Evolutionary conservation across 2,113 vertebrate genomes (phyloP).

Genomic region (Hippocampus comes): DNA sequence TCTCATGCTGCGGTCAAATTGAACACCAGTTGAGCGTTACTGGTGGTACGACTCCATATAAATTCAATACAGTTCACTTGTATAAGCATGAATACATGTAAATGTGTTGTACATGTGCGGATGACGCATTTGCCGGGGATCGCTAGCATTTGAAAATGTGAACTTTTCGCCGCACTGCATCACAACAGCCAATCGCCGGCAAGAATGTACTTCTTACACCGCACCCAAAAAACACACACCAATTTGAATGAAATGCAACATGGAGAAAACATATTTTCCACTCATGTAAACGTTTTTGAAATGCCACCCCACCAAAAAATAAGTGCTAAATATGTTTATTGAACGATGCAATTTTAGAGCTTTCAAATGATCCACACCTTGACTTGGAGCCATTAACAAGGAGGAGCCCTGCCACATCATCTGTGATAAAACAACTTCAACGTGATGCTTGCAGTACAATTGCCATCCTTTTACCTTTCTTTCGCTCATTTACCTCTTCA

Average conservation of each 20-base stretch:
- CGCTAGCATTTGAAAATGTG: too few relatives aligned
- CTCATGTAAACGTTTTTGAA: background rate
- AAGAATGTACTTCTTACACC: too few relatives aligned
- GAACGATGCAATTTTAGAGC: background rate
- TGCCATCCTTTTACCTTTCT: slow-evolving; percentile 22
- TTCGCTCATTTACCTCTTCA: slow-evolving; percentile 36
- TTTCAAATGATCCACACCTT: background rate
- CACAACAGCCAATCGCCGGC: too few relatives aligned
- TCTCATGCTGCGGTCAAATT: background rate
- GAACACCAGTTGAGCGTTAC: background rate
- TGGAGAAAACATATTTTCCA: background rate
- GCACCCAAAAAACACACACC: too few relatives aligned
- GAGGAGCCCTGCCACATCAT: background rate
- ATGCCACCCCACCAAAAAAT: too few relatives aligned
- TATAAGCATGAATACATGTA: too few relatives aligned
- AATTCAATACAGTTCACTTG: too few relatives aligned
- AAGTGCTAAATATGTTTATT: background rate
- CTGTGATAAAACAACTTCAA: background rate
- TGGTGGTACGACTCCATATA: too few relatives aligned
- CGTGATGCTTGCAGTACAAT: background rate
- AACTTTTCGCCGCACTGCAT: too few relatives aligned
- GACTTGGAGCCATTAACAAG: background rate
- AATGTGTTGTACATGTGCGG: too few relatives aligned
- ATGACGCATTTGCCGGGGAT: too few relatives aligned
- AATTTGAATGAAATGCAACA: background rate